Conservation (phyloP, 2,888 invertebrate species). For the Tipula helvola region DNA sequence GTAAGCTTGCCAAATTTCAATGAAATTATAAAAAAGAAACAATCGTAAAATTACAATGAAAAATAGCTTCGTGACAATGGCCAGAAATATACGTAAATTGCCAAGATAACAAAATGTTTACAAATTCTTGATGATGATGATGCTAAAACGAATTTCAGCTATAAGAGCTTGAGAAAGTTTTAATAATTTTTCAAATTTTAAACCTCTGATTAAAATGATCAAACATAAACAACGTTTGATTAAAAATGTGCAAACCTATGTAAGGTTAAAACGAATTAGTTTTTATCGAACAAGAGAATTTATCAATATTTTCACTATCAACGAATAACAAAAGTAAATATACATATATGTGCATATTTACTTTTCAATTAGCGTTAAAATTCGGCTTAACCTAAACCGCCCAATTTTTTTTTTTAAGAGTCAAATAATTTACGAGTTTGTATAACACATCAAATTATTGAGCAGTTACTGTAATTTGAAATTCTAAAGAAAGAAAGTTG, state of each 20-base stretch:
- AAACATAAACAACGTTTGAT: not conserved
- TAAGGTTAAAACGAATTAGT: too few species aligned
- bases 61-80: not conserved
- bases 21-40: not conserved
- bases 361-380: not conserved
- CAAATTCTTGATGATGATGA: too few species aligned
- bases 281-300: not conserved
- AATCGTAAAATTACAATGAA: not conserved
- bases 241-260: not conserved
- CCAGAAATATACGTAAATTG: not conserved
- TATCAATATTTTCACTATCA: not conserved
- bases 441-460: not conserved
- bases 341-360: not conserved
- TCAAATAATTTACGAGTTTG: not conserved
- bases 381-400: too few species aligned
- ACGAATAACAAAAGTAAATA: not conserved
- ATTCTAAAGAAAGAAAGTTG: not conserved
- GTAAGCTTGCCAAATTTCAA: not conserved
- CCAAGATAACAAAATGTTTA: not conserved
- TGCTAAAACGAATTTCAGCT: too few species aligned
- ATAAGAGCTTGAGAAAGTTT: too few species aligned
- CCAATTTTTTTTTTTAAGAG: not conserved
- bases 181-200: not conserved
- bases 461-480: not conserved
- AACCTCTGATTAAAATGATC: not conserved